A percentile compares a stretch with the other conserved stretches of the same genome.
phyloP scores from a whole-genome alignment of 2,888 invertebrate genomes.

The Pherbina coryleti region DNA sequence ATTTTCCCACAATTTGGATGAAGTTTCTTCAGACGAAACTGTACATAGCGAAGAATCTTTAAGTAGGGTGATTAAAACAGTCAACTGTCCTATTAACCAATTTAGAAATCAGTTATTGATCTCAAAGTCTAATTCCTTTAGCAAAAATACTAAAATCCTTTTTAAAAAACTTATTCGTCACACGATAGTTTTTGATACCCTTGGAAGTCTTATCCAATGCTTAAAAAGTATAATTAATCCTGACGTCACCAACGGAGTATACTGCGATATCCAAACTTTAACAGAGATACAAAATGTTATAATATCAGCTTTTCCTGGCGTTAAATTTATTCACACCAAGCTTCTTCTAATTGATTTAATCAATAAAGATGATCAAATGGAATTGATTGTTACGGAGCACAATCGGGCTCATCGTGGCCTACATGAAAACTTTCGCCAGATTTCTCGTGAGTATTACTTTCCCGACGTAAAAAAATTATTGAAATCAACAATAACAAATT shows the following conservation, averaged over 20 bases:
- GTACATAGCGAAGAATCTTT: slow-evolving; percentile 37
- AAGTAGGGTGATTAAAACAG: slow-evolving; percentile 34
- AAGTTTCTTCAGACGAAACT: slow-evolving; percentile 4
- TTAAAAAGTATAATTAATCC: slow-evolving; percentile 37
- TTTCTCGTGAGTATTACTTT: slow-evolving; percentile 34
- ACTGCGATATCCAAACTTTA: slow-evolving; percentile 28
- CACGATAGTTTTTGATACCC: slow-evolving; percentile 16
- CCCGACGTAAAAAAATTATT: slow-evolving; percentile 36
- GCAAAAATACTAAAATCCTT: slow-evolving; percentile 30
- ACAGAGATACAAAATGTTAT: slow-evolving; percentile 37
- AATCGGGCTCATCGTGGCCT: slow-evolving; percentile 38
- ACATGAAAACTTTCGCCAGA: slow-evolving; percentile 38
- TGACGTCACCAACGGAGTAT: slow-evolving; percentile 35
- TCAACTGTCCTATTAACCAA: slow-evolving; percentile 34
- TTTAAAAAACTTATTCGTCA: slow-evolving; percentile 33
- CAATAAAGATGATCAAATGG: slow-evolving; percentile 39
- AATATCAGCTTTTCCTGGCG: slow-evolving; percentile 32
- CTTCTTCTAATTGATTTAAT: slow-evolving; percentile 42
- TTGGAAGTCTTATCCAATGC: slow-evolving; percentile 24
- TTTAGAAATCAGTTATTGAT: slow-evolving; percentile 43
- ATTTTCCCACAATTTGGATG: slow-evolving; percentile 34
- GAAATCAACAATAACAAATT: slow-evolving; percentile 34
- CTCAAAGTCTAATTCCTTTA: slow-evolving; percentile 16
- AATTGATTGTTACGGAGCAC: slow-evolving; percentile 38
- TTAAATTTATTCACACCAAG: slow-evolving; percentile 42